phyloP scores from a whole-genome alignment of 2,888 invertebrate genomes.

The Teleiodes luculella region DNA sequence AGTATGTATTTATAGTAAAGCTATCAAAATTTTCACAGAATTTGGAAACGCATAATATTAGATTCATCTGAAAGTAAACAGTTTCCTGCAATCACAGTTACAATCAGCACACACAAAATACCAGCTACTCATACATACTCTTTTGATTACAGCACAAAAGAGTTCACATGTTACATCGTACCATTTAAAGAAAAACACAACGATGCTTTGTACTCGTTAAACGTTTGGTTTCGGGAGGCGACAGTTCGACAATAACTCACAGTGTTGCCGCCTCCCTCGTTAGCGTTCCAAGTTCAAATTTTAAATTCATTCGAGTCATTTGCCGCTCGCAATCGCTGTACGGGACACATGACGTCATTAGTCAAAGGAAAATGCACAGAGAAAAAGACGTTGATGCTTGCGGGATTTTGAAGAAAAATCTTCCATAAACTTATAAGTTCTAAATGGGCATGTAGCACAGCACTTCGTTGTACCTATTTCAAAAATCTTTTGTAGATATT shows the following conservation, averaged over 20 bases:
- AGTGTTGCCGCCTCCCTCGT: slow-evolving; percentile 62
- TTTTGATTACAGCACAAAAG: neutral
- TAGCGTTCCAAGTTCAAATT: slow-evolving; percentile 68
- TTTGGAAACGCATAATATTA: no score
- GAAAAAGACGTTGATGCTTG: slow-evolving; percentile 41
- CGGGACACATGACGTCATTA: slow-evolving; percentile 78
- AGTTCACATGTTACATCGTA: neutral
- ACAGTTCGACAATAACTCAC: slow-evolving; percentile 53
- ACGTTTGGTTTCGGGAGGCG: slow-evolving; percentile 8
- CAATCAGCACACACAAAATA: neutral
- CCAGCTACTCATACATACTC: neutral
- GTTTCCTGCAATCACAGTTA: no score
- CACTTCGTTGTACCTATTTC: no score
- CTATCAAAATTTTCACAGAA: no score
- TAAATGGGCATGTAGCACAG: no score
- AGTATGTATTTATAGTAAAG: no score
- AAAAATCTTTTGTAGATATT: no score
- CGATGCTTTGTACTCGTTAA: neutral
- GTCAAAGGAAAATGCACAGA: slow-evolving; percentile 43
- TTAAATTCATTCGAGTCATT: slow-evolving; percentile 78
- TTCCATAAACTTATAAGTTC: no score
- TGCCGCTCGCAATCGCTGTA: slow-evolving; percentile 65
- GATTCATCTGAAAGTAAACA: no score
- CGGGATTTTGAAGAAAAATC: neutral
- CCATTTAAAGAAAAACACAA: slow-evolving; percentile 2